Base-by-base conservation (phyloP, 1,140 invertebrate species). In the Rhizoglyphus robini region DNA sequence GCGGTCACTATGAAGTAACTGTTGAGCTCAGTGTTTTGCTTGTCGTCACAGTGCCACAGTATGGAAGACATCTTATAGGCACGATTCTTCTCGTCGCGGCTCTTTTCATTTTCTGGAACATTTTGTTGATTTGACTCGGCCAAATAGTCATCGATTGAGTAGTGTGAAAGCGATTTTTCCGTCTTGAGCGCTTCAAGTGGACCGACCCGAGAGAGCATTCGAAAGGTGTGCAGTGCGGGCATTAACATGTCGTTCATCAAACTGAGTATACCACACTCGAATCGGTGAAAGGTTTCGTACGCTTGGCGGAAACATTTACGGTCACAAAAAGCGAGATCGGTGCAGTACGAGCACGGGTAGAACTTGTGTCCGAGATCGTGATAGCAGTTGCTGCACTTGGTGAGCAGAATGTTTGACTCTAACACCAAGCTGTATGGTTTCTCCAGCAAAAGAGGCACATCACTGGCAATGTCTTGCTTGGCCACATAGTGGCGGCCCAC, bases 401-500 rank as follows among this genome's bases (percentile, higher is more conserved):
- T 60, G 11, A 34, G 15, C 29, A 34, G 3, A 46, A 34, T 34
- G 29, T 32, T 27, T 20, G 15, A 29, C 29, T 60, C 58, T 11
- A 60, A 20, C 29, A 60, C 58, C n/a, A 60, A 23, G 1, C 15
- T 29, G 27, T 60, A 60, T 34, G 58, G 58, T n/a, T 27, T 18
- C 30, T 60, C 58, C 23, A 27, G 13, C 8, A 59, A 20, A 1
- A 60, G 13, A 2, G 36, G 1, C 27, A 2, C 3, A 23, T 15
- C 15, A 27, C 13, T 13, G 1, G 58, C 30, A 23, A 60, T 60
- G 3, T 34, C 32, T 1, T 41, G 1, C 2, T 2, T 41, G 3
- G 58, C 58, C 15, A 60, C 27, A 60, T 34, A 60, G 29, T 60
- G 58, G 3, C 58, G 58, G 23, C 58, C 58, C n/a, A 60, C 58